Evolutionary conservation across 2,888 invertebrate species (phyloP), one percentile per base, ranked within the genome.

Genomic region (Arge pagana): DNA sequence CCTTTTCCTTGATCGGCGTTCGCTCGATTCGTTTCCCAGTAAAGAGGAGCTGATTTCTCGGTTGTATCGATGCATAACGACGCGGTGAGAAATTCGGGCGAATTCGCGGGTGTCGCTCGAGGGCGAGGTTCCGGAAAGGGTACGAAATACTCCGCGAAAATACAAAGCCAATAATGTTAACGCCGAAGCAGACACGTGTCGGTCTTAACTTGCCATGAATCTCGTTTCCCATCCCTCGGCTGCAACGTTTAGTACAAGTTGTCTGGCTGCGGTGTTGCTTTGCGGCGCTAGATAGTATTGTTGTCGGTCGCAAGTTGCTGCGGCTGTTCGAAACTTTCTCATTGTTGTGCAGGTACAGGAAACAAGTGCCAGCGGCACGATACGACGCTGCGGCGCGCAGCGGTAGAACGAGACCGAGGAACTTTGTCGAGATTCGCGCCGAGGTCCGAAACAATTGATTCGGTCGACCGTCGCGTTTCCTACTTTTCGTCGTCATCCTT

Each of bases 311-410:
- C 24, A 35, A 33, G 13, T 31, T 45, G n/a, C 45, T 23, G n/a
- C 43, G 8, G 18, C 19, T 30, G 42, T 45, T 16, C 30, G 21
- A n/a, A 45, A 45, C 45, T 45, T 45, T 45, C 45, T 35, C 45
- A 35, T 45, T 45, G 45, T 45, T 45, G 15, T n/a, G 7, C 15
- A 31, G 23, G n/a, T n/a, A n/a, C n/a, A 26, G 23, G 28, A 42
- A 45, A 45, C 45, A 45, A 45, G 45, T 45, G 45, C 30, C 24
- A 31, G n/a, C n/a, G n/a, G n/a, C n/a, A n/a, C n/a, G n/a, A n/a
- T n/a, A n/a, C n/a, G n/a, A n/a, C n/a, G n/a, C n/a, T n/a, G n/a
- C n/a, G n/a, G n/a, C n/a, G n/a, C n/a, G n/a, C n/a, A n/a, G n/a
- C n/a, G n/a, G n/a, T n/a, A n/a, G 36, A 10, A 18, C 6, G n/a